Conservation (phyloP, 53 echinoderm and acorn worm genomes). For the Arbacia lixula region DNA sequence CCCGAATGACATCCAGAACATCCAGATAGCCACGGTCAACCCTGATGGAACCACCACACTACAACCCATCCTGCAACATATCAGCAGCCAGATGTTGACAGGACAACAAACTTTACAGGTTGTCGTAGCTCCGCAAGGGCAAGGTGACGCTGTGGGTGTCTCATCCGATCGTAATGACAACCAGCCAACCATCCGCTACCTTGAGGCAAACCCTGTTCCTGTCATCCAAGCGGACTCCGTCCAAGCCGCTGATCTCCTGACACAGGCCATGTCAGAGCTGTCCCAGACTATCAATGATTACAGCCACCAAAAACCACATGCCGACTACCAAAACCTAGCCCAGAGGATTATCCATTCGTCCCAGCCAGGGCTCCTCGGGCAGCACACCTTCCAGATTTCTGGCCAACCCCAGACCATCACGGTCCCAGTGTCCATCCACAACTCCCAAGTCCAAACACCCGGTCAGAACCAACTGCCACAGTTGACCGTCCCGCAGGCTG, state of each 20-base stretch:
- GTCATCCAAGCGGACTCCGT: slow-evolving; percentile 82
- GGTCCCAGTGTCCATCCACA: slow-evolving; percentile 59
- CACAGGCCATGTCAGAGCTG: slow-evolving; percentile 97
- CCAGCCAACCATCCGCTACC: slow-evolving; percentile 70
- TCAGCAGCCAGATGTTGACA: slow-evolving; percentile 25
- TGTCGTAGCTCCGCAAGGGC: slow-evolving; percentile 56
- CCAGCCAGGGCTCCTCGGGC: slow-evolving; percentile 62
- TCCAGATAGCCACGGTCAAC: slow-evolving; percentile 52
- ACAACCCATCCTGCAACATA: slow-evolving; percentile 55
- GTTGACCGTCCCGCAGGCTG: slow-evolving; percentile 69
- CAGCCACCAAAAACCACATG: slow-evolving; percentile 64
- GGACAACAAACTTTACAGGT: slow-evolving; percentile 59
- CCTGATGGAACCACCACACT: slow-evolving; percentile 53
- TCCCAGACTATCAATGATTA: slow-evolving; percentile 87
- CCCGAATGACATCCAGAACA: slow-evolving; percentile 60
- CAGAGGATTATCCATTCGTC: slow-evolving; percentile 85
- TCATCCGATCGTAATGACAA: slow-evolving; percentile 38
- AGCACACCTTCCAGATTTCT: slow-evolving; percentile 57
- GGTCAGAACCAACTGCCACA: slow-evolving; percentile 68
- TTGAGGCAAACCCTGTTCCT: slow-evolving; percentile 73
- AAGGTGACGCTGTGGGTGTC: slow-evolving; percentile 36
- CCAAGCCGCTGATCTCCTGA: slow-evolving; percentile 91
- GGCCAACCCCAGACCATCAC: slow-evolving; percentile 75
- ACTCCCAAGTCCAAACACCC: slow-evolving; percentile 23
- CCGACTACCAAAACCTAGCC: slow-evolving; percentile 83